phyloP scores from a whole-genome alignment of 2,888 invertebrate genomes.

The Nasonovia ribisnigri region DNA sequence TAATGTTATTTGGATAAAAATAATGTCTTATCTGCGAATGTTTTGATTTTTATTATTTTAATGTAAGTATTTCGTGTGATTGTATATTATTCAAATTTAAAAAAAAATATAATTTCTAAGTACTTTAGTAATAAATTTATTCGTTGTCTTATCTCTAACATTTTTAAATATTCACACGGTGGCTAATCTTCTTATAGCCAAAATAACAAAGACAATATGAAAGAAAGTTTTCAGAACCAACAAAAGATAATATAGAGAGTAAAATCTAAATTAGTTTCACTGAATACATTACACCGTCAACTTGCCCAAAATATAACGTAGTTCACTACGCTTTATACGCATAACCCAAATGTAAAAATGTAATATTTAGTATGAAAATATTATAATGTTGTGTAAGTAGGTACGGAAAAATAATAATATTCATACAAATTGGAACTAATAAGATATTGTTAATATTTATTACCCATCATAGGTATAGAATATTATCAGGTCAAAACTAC shows the following conservation, averaged over 20 bases:
- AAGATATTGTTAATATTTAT: too few relatives aligned
- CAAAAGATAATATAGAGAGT: slow-evolving; percentile 48
- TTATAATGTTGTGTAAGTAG: not conserved
- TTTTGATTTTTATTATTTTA: not conserved
- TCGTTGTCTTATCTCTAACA: slow-evolving; percentile 3
- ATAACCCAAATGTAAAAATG: not conserved
- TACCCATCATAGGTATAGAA: too few relatives aligned
- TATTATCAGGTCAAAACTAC: too few relatives aligned
- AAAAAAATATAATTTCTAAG: slow-evolving; percentile 1
- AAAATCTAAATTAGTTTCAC: slow-evolving; percentile 47
- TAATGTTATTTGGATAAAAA: not conserved
- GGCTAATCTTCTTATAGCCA: slow-evolving; percentile 52
- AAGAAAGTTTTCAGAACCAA: slow-evolving; percentile 25
- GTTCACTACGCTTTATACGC: not conserved
- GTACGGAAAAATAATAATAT: not conserved
- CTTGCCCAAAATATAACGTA: not conserved
- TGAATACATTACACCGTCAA: slow-evolving; percentile 20
- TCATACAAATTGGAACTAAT: not conserved
- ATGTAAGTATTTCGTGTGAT: not conserved
- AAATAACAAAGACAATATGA: slow-evolving; percentile 55
- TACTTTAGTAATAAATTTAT: not conserved
- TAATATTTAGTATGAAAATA: not conserved
- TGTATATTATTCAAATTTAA: slow-evolving; percentile 17
- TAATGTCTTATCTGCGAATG: not conserved
- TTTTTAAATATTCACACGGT: slow-evolving; percentile 58